Evolutionary conservation across 2,797 vertebrate genomes (phyloP).

Genomic region (Sebastes jordani): DNA sequence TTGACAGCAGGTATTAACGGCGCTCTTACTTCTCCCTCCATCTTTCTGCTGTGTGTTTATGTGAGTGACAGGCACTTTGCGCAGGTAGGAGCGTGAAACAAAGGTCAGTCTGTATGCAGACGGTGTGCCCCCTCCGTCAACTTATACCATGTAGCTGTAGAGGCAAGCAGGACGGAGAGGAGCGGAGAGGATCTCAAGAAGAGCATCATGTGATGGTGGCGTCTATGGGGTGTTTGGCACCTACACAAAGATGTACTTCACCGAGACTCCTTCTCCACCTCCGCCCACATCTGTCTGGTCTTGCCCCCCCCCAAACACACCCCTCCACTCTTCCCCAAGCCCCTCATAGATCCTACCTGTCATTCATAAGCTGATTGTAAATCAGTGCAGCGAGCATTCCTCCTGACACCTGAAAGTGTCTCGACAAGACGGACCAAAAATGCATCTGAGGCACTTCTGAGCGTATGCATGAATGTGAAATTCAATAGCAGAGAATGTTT

Average conservation of each 20-base stretch:
- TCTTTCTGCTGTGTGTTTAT: slow-evolving; percentile 47
- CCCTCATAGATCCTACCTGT: slow-evolving; percentile 40
- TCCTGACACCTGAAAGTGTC: slow-evolving; percentile 51
- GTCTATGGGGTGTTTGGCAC: slow-evolving; percentile 21
- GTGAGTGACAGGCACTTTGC: slow-evolving; percentile 47
- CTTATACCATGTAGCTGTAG: not conserved
- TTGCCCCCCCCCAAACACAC: slow-evolving; percentile 9
- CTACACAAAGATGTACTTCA: slow-evolving; percentile 44
- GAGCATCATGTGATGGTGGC: not conserved
- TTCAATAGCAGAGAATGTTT: slow-evolving; percentile 43
- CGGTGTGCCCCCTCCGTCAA: not conserved
- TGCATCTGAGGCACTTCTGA: slow-evolving; percentile 34
- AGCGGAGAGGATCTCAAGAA: slow-evolving; percentile 1
- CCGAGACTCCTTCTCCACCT: slow-evolving; percentile 11
- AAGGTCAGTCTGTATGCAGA: slow-evolving; percentile 56
- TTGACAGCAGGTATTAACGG: slow-evolving; percentile 71
- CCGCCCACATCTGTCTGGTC: slow-evolving; percentile 47
- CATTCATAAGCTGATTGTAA: slow-evolving; percentile 50
- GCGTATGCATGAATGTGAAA: slow-evolving; percentile 49
- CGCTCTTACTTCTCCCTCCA: slow-evolving; percentile 12
- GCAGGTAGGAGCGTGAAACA: slow-evolving; percentile 29
- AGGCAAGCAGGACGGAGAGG: not conserved
- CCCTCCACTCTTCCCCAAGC: slow-evolving; percentile 3
- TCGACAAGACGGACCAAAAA: slow-evolving; percentile 42
- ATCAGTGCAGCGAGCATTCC: slow-evolving; percentile 48